Conservation (phyloP, 2,888 invertebrate species). For the Dendrolimus pini region DNA sequence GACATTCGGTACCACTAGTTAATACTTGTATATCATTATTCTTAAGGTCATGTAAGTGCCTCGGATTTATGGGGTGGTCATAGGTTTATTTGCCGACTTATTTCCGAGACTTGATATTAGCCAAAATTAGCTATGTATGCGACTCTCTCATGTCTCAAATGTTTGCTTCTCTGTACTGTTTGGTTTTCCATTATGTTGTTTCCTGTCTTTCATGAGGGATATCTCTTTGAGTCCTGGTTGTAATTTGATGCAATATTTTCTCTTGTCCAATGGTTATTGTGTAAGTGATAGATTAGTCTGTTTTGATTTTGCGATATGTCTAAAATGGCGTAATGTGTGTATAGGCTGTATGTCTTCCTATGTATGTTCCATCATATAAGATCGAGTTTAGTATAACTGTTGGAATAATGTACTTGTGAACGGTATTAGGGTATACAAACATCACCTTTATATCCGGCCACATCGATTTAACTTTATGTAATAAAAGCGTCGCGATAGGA, state of each 20-base stretch:
- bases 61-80: slow-evolving; percentile 67
- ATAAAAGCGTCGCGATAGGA: slow-evolving; percentile 45
- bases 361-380: slow-evolving; percentile 60
- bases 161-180: neutral
- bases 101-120: slow-evolving; percentile 17
- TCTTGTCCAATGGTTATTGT: slow-evolving; percentile 8
- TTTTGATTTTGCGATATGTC: slow-evolving; percentile 38
- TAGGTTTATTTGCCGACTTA: slow-evolving; percentile 43
- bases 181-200: neutral
- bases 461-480: slow-evolving; percentile 48
- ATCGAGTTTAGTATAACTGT: slow-evolving; percentile 44
- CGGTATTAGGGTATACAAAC: slow-evolving; percentile 52
- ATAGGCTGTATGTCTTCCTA: slow-evolving; percentile 71
- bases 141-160: slow-evolving; percentile 2
- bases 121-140: neutral
- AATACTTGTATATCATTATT: slow-evolving; percentile 72
- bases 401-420: slow-evolving; percentile 38
- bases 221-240: neutral
- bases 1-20: slow-evolving; percentile 63
- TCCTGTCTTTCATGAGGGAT: neutral
- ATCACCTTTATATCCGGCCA: slow-evolving; percentile 60
- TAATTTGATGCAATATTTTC: slow-evolving; percentile 13
- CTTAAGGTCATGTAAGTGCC: slow-evolving; percentile 74
- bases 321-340: slow-evolving; percentile 42
- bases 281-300: slow-evolving; percentile 22